Evolutionary conservation across 2,888 invertebrate species (phyloP), one percentile per base, ranked within the genome.

Genomic region (Tupiocoris notatus): DNA sequence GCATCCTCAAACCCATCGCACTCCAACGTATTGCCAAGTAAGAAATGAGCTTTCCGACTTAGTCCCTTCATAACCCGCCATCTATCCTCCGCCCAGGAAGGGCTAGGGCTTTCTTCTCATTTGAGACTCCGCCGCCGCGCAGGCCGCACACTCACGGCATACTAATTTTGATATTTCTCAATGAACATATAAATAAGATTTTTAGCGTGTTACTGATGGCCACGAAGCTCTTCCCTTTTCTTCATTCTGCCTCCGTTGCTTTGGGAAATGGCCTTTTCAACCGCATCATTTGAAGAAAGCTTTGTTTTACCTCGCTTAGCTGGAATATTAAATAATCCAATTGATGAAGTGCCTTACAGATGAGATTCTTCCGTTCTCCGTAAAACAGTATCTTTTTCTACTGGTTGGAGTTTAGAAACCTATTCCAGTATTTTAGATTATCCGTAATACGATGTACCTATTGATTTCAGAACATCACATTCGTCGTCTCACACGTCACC

Each of bases 31-130:
- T 77, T 75, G 77, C 77, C 75, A 75, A 70, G 75, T 68, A 77
- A 75, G 77, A 77, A 75, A 77, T 77, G 77, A 77, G 75, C 77
- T 74, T 74, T 77, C 74, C 73, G 75, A 67, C 68, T 22, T 24
- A 66, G 75, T 62, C 77, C 75, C 77, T 75, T 77, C 66, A 77
- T 61, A 67, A 75, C 63, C 24, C 63, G 54, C 63, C 77, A 77
- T 77, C 77, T 77, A 77, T 77, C 77, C 39, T 39, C 39, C 75
- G 57, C 56, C 70, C 63, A 12, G 39, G 39, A 12, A 39, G 39
- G 39, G 57, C 77, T 54, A 39, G 39, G 39, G 57, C 77, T 54
- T 73, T 62, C 73, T 70, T 70, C 73, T 73, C 73, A 73, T 73
- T 73, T 73, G 73, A 73, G 62, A 61, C 39, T 39, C 39, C 39